A percentile compares a stretch with the other conserved stretches of the same genome.
These are phyloP conservation scores for Synergus itoensis DNA, from an alignment of 2,888 invertebrate genomes.

Conservation along the genomic window DNA sequence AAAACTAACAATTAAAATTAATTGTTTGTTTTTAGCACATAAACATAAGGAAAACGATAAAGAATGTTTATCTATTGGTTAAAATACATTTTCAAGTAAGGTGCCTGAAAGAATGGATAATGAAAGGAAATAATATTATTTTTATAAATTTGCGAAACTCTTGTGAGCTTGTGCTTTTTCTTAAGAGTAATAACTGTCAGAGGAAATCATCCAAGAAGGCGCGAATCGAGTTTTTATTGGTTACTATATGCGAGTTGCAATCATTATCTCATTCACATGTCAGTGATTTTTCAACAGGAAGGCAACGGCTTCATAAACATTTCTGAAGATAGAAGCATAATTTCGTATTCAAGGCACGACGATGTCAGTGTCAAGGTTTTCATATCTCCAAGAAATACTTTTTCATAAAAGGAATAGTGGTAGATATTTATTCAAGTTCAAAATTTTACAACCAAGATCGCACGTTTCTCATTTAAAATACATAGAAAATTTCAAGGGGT, in stretches of 20 bases:
- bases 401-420: background rate
- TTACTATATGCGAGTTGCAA: background rate
- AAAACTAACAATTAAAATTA: too few species aligned
- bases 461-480: too few species aligned
- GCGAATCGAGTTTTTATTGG: slow-evolving; percentile 10
- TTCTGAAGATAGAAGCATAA: background rate
- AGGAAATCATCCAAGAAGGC: background rate
- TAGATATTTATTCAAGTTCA: too few species aligned
- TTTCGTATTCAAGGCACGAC: slow-evolving; percentile 8
- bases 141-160: background rate
- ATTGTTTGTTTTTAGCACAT: too few species aligned
- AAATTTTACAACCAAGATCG: too few species aligned
- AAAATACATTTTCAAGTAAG: too few species aligned
- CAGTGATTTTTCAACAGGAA: slow-evolving; percentile 25
- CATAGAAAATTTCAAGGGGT: too few species aligned
- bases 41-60: too few species aligned
- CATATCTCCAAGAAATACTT: background rate
- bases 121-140: background rate
- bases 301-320: background rate
- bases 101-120: too few species aligned
- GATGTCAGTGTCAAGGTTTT: background rate
- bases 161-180: background rate
- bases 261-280: slow-evolving; percentile 8
- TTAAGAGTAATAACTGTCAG: background rate
- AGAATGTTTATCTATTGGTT: too few species aligned